Base-by-base conservation (phyloP, 2,888 invertebrate genomes). In the Drepana falcataria region DNA sequence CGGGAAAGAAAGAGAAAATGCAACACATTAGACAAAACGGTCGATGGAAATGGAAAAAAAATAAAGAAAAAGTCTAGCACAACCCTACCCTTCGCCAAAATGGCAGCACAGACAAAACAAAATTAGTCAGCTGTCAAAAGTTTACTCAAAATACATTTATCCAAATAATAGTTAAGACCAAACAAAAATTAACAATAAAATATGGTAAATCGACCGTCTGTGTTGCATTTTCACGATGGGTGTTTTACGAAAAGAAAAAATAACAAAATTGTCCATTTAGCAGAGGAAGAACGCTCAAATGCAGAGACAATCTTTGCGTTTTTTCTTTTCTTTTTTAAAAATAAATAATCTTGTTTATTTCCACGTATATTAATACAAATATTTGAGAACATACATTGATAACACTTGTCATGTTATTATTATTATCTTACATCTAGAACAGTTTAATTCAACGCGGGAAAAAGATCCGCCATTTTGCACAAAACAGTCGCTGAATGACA, bases 1-100 rank as follows among this genome's bases (percentile, higher is more conserved):
- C 88, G 88, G 89, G 84, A 88, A 88, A 87, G 77, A 81, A 79
- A 87, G 75, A 85, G 88, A 91, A 91, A 90, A 91, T 91, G 91
- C 91, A 91, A 91, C 91, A 91, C 90, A 68, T 91, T 87, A 91
- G 70, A 48, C 49, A 61, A 65, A 79, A 82, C 85, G 87, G 87
- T 85, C 87, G 83, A 81, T 59, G 54, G 57, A 60, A 61, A 68
- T 63, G 63, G 53, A 67, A 63, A 59, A 51, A 58, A 55, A 57
- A 58, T 68, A 65, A 57, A 48, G 51, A 58, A 59, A 57, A 57
- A 53, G 55, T 64, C 60, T 61, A 59, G 9, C 62, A 63, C 60
- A 57, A 59, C 58, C 68, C 65, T 71, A 63, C 66, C 60, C 79
- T 71, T 79, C 86, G 87, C 87, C 86, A 83, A 89, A 87, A 90